Percentiles rank a stretch among this genome's conserved stretches.
phyloP scores from a whole-genome alignment of 2,888 invertebrate species.

The Poecilobothrus nobilitatus region DNA sequence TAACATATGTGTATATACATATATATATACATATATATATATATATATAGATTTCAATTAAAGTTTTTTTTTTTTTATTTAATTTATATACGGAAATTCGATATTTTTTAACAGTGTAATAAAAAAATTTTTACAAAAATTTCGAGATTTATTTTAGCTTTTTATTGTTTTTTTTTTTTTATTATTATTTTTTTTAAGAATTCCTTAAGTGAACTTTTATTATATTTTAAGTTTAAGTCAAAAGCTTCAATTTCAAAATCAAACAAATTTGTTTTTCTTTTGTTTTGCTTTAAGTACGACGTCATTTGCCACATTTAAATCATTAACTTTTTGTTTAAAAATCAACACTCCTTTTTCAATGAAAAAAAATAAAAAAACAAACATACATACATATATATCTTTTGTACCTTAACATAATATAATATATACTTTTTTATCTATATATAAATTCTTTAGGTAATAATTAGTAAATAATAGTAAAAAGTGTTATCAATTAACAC shows the following conservation, averaged over 20 bases:
- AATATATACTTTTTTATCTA: background rate
- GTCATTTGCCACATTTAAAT: too few relatives aligned
- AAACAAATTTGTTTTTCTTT: too few relatives aligned
- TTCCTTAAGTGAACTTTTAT: too few relatives aligned
- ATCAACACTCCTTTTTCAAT: too few relatives aligned
- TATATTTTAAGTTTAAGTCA: too few relatives aligned
- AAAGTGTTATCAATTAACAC: background rate
- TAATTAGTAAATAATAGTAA: conserved; percentile 1
- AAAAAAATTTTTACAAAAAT: background rate
- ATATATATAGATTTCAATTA: background rate
- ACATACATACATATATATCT: background rate
- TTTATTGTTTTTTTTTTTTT: too few relatives aligned
- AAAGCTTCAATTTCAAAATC: too few relatives aligned
- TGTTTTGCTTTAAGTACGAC: too few relatives aligned
- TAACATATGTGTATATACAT: too few relatives aligned
- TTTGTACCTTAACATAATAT: background rate
- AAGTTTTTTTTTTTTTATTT: background rate
- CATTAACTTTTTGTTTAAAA: too few relatives aligned
- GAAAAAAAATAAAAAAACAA: background rate
- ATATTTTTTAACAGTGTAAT: background rate
- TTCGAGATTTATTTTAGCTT: too few relatives aligned
- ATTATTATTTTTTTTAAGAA: too few relatives aligned
- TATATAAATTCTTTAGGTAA: background rate
- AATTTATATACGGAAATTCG: background rate
- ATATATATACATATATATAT: background rate